Percentiles rank a stretch among this genome's conserved stretches.
phyloP scores from a whole-genome alignment of 35 echinoderm and acorn worm genomes.

The Lytechinus variegatus region DNA sequence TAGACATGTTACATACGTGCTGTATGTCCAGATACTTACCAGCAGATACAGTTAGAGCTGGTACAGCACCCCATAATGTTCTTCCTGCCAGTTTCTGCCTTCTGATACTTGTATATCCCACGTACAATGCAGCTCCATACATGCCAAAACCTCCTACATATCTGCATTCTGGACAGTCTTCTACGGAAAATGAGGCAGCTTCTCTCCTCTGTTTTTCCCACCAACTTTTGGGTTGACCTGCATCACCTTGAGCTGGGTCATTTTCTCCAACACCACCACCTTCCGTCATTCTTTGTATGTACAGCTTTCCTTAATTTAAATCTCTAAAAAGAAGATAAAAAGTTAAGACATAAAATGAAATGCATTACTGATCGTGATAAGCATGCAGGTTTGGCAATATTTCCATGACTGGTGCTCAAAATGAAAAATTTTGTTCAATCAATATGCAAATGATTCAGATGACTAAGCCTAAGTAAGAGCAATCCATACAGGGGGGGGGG shows the following conservation, averaged over 20 bases:
- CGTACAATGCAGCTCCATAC: conserved; percentile 8
- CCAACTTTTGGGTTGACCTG: background rate
- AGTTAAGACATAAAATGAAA: too few relatives aligned
- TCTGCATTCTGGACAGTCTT: conserved; percentile 24
- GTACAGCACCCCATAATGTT: conserved; percentile 8
- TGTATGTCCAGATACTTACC: background rate
- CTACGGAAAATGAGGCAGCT: background rate
- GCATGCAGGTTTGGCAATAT: too few relatives aligned
- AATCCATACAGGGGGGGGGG: too few relatives aligned
- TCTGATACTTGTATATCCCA: conserved; percentile 1
- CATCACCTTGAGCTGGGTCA: background rate
- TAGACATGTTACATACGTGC: background rate
- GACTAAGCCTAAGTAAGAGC: too few relatives aligned
- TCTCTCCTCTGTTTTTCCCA: background rate
- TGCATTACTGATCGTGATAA: too few relatives aligned
- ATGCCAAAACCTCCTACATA: conserved; percentile 5
- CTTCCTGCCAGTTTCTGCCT: background rate
- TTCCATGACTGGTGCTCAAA: too few relatives aligned
- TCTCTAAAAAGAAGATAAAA: background rate
- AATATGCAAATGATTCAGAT: too few relatives aligned
- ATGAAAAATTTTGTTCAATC: too few relatives aligned
- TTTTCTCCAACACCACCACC: background rate
- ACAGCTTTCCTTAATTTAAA: background rate
- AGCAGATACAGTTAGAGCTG: background rate
- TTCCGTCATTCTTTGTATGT: background rate